These are phyloP conservation scores for Rapana venosa DNA, from an alignment of 2,888 invertebrate species.

Conservation along the genomic window DNA sequence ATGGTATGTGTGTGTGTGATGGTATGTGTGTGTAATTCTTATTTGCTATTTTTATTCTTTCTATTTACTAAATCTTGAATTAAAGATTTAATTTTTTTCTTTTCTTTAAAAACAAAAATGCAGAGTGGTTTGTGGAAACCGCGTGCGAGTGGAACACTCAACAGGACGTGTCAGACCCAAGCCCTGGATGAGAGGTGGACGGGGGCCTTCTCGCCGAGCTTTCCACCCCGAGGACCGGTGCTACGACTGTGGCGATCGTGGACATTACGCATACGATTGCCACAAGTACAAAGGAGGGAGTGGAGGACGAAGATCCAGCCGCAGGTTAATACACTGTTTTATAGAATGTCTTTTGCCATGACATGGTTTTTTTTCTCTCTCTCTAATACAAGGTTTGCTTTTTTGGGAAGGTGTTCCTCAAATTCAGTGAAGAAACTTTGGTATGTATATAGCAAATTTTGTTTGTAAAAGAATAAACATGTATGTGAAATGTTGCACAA, in stretches of 20 bases:
- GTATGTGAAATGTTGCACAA: too few species aligned
- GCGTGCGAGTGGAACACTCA: conserved; percentile 94
- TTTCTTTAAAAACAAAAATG: neutral
- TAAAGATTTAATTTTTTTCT: too few species aligned
- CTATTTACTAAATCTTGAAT: too few species aligned
- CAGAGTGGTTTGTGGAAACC: conserved; percentile 86
- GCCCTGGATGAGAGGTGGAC: conserved; percentile 71
- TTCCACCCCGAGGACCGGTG: conserved; percentile 94
- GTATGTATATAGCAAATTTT: too few species aligned
- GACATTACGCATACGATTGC: conserved; percentile 95
- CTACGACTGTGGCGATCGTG: conserved; percentile 95
- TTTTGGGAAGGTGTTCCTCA: neutral
- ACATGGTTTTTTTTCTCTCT: neutral
- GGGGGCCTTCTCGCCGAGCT: conserved; percentile 80
- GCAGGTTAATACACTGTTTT: conserved; percentile 33
- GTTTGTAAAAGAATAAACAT: too few species aligned
- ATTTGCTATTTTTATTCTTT: too few species aligned
- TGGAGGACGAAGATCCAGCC: conserved; percentile 28
- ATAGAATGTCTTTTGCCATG: neutral
- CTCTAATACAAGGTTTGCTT: too few species aligned
- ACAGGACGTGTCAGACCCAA: conserved; percentile 85
- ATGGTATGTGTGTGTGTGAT: too few species aligned
- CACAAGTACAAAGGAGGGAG: conserved; percentile 53
- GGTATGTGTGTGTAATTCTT: too few species aligned
- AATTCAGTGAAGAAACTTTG: neutral